phyloP scores from a whole-genome alignment of 2,797 vertebrate genomes.

The Macroramphosus scolopax region DNA sequence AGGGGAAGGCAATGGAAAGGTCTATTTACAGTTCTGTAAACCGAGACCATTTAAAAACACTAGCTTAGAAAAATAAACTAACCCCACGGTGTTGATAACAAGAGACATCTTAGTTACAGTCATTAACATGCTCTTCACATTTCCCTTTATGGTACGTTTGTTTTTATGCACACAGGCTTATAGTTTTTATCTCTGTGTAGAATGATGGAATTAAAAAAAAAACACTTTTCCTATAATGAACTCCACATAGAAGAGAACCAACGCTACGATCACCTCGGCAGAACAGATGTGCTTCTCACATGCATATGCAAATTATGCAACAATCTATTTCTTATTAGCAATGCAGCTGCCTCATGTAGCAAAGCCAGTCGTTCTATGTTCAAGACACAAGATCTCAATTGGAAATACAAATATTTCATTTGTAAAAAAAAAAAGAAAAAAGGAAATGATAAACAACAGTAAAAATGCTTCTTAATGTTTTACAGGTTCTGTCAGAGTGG shows the following conservation, averaged over 20 bases:
- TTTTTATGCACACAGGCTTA: constrained; percentile 31
- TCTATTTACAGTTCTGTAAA: constrained; percentile 68
- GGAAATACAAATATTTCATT: constrained; percentile 36
- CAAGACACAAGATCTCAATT: constrained; percentile 13
- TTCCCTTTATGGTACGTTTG: constrained; percentile 34
- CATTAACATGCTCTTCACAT: constrained; percentile 40
- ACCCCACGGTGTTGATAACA: constrained; percentile 39
- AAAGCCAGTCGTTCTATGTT: constrained; percentile 33
- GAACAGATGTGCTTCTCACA: constrained; percentile 31
- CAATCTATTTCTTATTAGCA: constrained; percentile 4
- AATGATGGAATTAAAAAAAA: too few species aligned
- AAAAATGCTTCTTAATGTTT: too few species aligned
- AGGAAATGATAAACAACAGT: constrained; percentile 11
- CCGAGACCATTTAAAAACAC: constrained; percentile 60
- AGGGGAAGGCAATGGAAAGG: constrained; percentile 43
- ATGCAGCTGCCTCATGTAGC: constrained; percentile 47
- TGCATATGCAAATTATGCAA: constrained; percentile 43
- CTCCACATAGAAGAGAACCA: constrained; percentile 10
- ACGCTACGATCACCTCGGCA: constrained; percentile 22
- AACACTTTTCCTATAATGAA: constrained; percentile 33
- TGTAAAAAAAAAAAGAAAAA: constrained; percentile 26
- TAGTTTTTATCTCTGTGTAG: constrained; percentile 23
- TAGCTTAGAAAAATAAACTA: constrained; percentile 61
- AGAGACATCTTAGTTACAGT: constrained; percentile 33
- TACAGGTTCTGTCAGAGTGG: constrained; percentile 14